Evolutionary conservation across 2,888 invertebrate species (phyloP).

Genomic region (Erebia palarica): DNA sequence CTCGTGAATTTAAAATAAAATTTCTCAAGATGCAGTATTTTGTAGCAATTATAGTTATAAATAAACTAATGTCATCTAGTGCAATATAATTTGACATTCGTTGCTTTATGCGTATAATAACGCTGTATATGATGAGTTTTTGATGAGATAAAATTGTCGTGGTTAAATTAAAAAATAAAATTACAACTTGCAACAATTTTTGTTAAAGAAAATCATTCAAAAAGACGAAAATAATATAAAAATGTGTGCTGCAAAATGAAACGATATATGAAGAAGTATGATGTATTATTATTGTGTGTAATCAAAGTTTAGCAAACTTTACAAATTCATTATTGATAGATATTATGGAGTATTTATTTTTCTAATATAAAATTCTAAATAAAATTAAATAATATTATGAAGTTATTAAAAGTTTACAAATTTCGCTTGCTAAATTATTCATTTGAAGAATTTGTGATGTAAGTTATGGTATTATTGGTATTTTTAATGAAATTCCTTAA

Average conservation of each 20-base stretch:
- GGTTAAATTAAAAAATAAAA: background rate
- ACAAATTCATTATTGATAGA: conserved; percentile 2
- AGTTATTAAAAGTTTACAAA: background rate
- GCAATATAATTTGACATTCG: background rate
- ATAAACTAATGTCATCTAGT: background rate
- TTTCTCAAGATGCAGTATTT: conserved; percentile 4
- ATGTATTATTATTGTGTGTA: background rate
- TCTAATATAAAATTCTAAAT: background rate
- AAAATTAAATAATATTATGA: background rate
- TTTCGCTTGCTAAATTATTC: background rate
- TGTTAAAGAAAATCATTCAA: background rate
- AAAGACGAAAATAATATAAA: background rate
- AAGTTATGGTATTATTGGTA: conserved; percentile 1
- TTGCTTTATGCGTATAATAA: background rate
- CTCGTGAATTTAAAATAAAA: background rate
- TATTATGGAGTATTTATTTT: conserved; percentile 5
- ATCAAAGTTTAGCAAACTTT: background rate
- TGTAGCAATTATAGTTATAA: background rate
- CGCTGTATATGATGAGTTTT: background rate
- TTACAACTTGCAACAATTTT: background rate
- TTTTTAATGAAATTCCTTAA: background rate
- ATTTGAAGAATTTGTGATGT: background rate
- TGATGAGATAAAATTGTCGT: background rate
- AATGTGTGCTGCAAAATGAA: background rate
- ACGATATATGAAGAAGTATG: background rate